Evolutionary conservation across 2,113 vertebrate genomes (phyloP).

Genomic region (Pteronura brasiliensis): DNA sequence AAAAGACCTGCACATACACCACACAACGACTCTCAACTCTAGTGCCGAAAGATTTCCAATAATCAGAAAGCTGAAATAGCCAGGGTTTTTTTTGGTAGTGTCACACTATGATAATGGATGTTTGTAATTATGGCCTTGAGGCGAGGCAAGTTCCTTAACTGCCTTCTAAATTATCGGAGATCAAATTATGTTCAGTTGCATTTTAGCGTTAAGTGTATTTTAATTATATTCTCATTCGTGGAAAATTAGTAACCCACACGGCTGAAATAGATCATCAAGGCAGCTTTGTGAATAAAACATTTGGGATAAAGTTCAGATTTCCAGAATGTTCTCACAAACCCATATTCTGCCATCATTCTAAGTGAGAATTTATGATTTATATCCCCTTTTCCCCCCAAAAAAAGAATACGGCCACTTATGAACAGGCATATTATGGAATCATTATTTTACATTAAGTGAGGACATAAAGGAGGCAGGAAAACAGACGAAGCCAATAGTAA

Average conservation of each 20-base stretch:
- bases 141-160: conserved; percentile 62
- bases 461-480: not conserved
- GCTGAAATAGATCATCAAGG: conserved; percentile 63
- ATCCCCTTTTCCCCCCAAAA: not conserved
- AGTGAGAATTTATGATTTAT: not conserved
- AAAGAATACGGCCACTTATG: not conserved
- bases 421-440: not conserved
- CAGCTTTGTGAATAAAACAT: conserved; percentile 49
- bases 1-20: not conserved
- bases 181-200: conserved; percentile 73
- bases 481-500: not conserved
- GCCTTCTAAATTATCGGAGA: conserved; percentile 74
- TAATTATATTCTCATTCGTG: conserved; percentile 75
- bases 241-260: conserved; percentile 66
- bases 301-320: conserved; percentile 41
- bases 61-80: conserved; percentile 60
- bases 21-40: not conserved
- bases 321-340: conserved; percentile 41
- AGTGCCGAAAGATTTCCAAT: conserved; percentile 42
- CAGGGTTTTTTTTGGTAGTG: conserved; percentile 50
- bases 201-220: conserved; percentile 69
- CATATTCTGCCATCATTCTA: not conserved
- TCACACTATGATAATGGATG: conserved; percentile 68
- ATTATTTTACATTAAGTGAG: not conserved
- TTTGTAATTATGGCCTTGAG: conserved; percentile 66